These are phyloP conservation scores for Nycteola revayana DNA, from an alignment of 2,888 invertebrate species.

Conservation along the genomic window DNA sequence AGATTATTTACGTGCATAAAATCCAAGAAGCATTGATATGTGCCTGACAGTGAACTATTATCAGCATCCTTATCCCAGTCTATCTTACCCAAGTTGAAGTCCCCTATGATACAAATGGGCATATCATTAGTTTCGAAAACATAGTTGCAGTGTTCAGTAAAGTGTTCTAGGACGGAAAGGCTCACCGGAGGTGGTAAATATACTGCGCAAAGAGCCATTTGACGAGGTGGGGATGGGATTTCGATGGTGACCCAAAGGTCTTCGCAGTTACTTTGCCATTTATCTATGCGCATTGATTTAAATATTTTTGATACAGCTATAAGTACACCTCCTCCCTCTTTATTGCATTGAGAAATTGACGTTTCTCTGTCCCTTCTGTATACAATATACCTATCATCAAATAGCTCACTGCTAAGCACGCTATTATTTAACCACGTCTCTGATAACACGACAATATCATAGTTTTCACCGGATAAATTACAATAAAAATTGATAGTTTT, in stretches of 20 bases:
- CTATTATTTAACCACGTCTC: constrained; percentile 11
- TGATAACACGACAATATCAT: constrained; percentile 10
- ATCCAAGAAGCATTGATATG: not conserved
- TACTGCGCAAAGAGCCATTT: constrained; percentile 4
- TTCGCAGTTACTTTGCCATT: constrained; percentile 13
- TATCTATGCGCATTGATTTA: constrained; percentile 4
- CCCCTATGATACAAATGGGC: constrained; percentile 1
- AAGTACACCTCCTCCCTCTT: constrained; percentile 8
- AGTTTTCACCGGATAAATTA: constrained; percentile 6
- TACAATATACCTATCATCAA: constrained; percentile 8
- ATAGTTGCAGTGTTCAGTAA: constrained; percentile 1
- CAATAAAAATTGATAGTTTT: constrained; percentile 13
- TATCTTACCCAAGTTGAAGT: constrained; percentile 3
- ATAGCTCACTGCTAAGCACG: constrained; percentile 7
- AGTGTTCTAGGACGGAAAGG: not conserved
- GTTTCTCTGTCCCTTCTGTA: constrained; percentile 13
- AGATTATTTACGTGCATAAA: not conserved
- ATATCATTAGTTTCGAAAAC: not conserved
- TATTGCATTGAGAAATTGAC: constrained; percentile 2
- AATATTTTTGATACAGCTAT: constrained; percentile 6
- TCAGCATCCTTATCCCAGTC: not conserved
- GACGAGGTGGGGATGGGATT: not conserved
- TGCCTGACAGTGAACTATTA: not conserved
- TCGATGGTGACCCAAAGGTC: constrained; percentile 13
- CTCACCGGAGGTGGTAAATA: constrained; percentile 10